These are phyloP conservation scores for Chesias legatella DNA, from an alignment of 2,888 invertebrate species.

Conservation along the genomic window DNA sequence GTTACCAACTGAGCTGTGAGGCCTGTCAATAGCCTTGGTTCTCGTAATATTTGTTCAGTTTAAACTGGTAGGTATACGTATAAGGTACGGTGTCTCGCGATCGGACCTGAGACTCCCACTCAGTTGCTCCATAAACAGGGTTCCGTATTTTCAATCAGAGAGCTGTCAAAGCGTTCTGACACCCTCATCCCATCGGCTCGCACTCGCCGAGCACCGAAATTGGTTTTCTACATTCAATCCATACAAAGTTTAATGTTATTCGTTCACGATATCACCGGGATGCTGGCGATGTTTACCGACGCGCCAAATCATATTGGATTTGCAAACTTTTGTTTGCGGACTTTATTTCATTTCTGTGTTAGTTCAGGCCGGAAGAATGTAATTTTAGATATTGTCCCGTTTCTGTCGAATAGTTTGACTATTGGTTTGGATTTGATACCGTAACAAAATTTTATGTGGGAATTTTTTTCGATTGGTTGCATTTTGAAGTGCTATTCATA, in stretches of 20 bases:
- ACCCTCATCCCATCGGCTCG: conserved; percentile 81
- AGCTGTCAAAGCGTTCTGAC: conserved; percentile 83
- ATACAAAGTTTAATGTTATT: conserved; percentile 82
- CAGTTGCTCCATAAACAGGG: conserved; percentile 79
- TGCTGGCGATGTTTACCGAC: conserved; percentile 80
- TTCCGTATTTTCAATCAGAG: conserved; percentile 83
- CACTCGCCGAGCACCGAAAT: conserved; percentile 80
- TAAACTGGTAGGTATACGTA: neutral
- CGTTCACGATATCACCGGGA: conserved; percentile 80
- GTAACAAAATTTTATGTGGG: neutral
- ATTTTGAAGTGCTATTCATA: no score
- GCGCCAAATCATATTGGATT: conserved; percentile 81
- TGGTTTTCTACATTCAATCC: conserved; percentile 82
- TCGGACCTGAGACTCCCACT: conserved; percentile 36
- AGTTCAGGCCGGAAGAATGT: conserved; percentile 74
- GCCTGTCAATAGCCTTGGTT: no score
- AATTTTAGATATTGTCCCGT: conserved; percentile 69
- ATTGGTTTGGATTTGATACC: neutral
- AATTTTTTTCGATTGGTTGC: conserved; percentile 26
- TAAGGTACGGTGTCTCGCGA: conserved; percentile 12
- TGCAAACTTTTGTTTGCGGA: conserved; percentile 80
- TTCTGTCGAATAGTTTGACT: conserved; percentile 7
- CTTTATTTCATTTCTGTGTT: conserved; percentile 79
- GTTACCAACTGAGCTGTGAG: no score
- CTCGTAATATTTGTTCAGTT: no score